These are phyloP conservation scores for Malacosoma neustria DNA, from an alignment of 2,888 invertebrate species.

Conservation along the genomic window DNA sequence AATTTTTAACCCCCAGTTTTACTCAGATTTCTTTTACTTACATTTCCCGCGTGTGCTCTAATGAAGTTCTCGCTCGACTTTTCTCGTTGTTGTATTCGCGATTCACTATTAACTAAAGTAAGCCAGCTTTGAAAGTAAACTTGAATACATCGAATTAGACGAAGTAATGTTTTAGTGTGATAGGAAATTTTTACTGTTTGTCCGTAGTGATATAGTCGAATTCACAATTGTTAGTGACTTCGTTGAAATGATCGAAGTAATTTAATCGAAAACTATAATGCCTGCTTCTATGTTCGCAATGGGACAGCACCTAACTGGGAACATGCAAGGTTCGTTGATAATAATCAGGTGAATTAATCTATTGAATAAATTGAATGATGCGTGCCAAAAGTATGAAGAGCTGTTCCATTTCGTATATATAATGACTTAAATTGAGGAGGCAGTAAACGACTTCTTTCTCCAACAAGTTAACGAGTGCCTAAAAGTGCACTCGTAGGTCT, in stretches of 20 bases:
- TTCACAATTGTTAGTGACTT: neutral
- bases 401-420: conserved; percentile 3
- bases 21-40: too few species aligned
- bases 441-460: too few species aligned
- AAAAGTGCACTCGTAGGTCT: neutral
- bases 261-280: too few species aligned
- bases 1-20: too few species aligned
- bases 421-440: too few species aligned
- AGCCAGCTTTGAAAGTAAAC: conserved; percentile 47
- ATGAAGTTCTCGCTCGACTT: conserved; percentile 41
- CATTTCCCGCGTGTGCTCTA: too few species aligned
- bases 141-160: conserved; percentile 67
- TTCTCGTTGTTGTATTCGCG: conserved; percentile 54
- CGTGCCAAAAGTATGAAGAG: conserved; percentile 1
- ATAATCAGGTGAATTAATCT: neutral
- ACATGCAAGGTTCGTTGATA: neutral
- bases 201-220: conserved; percentile 37
- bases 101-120: conserved; percentile 42
- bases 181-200: conserved; percentile 36
- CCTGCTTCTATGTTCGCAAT: neutral
- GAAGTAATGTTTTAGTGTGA: conserved; percentile 42
- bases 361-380: neutral
- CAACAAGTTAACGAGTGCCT: neutral
- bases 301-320: neutral
- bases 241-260: neutral